Evolutionary conservation across 64 coral and sea anemone species (phyloP), one percentile per base, ranked within the genome.

Genomic region (Pocillopora damicornis): DNA sequence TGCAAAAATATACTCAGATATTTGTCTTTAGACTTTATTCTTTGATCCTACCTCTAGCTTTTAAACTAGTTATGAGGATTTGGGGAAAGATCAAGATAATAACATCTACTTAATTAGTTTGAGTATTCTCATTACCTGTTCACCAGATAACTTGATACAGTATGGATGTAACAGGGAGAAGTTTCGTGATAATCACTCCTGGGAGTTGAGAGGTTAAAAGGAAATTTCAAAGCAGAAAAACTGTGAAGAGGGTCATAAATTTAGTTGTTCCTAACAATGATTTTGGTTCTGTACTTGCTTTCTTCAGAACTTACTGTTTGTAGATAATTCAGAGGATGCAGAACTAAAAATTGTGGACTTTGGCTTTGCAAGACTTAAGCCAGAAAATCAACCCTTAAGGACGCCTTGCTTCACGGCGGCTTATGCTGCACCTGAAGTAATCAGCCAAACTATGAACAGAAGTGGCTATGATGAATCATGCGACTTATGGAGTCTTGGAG

Each of bases 301-400:
- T 63, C 75, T 92, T 69, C 88, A 99, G 97, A 99, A 99, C 77
- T 90, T 99, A 78, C 84, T 99, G 75, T 99, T 99, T 95, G 97
- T 93, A 42, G 89, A 92, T 88, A 89, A 99, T 59, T 75, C 93
- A 15, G 84, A 87, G 60, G 91, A 95, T 59, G 90, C 97, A 8
- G 97, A 95, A 35, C 71, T 99, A 42, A 99, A 99, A 88, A 88
- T 99, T 79, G 93, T 99, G 83, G 97, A 99, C 76, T 99, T 99
- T 93, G 97, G 97, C 51, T 99, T 99, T 95, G 90, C 97, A 73
- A 92, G 93, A 83, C 73, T 95, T 45, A 99, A 99, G 64, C 90
- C 97, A 63, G 97, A 95, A 76, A 95, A 92, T 38, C 97, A 99
- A 58, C 93, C 83, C 76, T 36, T 99, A 75, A 90, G 95, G 67